Evolutionary conservation across 2,797 vertebrate species (phyloP), one percentile per base, ranked within the genome.

Genomic region (Sciaenops ocellatus): DNA sequence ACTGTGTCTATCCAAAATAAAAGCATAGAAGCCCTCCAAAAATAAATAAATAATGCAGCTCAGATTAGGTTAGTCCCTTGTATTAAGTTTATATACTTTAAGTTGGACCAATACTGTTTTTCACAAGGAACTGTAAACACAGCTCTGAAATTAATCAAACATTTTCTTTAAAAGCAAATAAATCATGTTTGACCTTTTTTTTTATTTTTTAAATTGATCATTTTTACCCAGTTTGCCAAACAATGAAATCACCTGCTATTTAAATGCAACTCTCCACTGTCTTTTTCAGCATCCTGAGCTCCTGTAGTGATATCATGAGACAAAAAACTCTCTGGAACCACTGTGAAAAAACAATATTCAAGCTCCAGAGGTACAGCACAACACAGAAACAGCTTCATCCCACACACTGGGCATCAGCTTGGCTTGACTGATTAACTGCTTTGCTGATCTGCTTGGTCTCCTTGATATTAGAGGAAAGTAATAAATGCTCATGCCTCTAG

Each of bases 341-440:
- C 38, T 1, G 50, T 66, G 67, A 30, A 76, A 79, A 80, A 82
- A 85, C 30, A 79, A 59, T 76, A 88, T 80, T 73, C 42, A 22
- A 90, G 88, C 88, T 82, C 17, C 76, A 66, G 73, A 67, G 63
- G 56, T 65, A 69, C 73, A 79, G 83, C 24, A 68, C 74, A 85
- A 86, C 68, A 85, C 59, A 75, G 59, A 64, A 24, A 66, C 73
- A 80, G 79, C 79, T 85, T 83, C 73, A 80, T 82, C 83, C 76
- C 78, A 85, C 79, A 69, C 65, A 47, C 71, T 59, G 61, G 34
- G 69, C 76, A 70, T 66, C 83, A 80, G 81, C 74, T 90, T 76
- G 80, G 83, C 80, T 84, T 90, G 87, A 88, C 78, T 90, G 87
- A 91, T 88, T 85, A 89, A 91, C 85, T 85, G 78, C 76, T 77